Evolutionary conservation across 2,888 invertebrate species (phyloP).

Genomic region (Orthonychiurus folsomi): DNA sequence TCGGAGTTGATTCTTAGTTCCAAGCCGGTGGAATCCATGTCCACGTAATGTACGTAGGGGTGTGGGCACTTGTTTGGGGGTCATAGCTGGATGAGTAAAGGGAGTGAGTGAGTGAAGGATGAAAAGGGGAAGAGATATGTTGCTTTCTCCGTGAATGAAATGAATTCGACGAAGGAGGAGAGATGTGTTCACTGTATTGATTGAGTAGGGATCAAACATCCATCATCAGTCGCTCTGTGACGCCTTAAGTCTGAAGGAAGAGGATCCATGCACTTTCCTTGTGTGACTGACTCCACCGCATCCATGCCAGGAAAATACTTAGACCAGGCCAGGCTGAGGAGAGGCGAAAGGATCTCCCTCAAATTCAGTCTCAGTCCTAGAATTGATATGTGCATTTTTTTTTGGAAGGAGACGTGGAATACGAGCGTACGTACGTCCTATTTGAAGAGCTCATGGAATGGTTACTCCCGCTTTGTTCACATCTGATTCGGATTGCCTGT

Average conservation of each 20-base stretch:
- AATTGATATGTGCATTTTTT: constrained; percentile 1
- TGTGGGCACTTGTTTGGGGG: not conserved
- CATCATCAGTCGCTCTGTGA: constrained; percentile 12
- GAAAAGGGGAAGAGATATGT: not conserved
- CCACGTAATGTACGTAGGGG: not conserved
- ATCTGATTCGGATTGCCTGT: constrained; percentile 1
- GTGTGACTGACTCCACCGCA: constrained; percentile 6
- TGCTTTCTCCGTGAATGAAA: not conserved
- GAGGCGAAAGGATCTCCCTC: not conserved
- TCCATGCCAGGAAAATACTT: not conserved
- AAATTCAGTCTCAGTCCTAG: not conserved
- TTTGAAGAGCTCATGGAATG: too few relatives aligned
- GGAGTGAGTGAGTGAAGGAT: not conserved
- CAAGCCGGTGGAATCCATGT: not conserved
- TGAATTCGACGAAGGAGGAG: not conserved
- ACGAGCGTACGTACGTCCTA: too few relatives aligned
- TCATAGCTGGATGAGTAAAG: not conserved
- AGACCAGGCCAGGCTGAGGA: too few relatives aligned
- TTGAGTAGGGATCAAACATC: constrained; percentile 12
- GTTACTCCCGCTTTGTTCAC: not conserved
- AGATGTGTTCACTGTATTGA: constrained; percentile 6
- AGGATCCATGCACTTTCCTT: not conserved
- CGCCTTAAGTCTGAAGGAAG: too few relatives aligned
- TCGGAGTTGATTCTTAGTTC: not conserved
- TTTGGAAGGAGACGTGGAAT: not conserved